These are phyloP conservation scores for Drosophila buzzatii DNA, from an alignment of 2,888 invertebrate species.

Conservation along the genomic window DNA sequence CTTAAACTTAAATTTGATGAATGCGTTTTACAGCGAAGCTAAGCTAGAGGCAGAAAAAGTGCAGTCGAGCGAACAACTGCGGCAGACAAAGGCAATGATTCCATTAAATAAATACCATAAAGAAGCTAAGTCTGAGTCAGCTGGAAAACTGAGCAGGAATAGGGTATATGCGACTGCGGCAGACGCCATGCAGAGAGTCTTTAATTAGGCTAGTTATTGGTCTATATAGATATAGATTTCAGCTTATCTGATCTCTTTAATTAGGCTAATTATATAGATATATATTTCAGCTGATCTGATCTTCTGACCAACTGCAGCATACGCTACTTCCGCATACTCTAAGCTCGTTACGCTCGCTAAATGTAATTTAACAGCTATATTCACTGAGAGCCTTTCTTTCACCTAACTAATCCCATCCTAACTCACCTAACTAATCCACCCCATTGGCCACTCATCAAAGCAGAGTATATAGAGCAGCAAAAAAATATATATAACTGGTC, in stretches of 20 bases:
- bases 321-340: not conserved
- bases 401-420: not conserved
- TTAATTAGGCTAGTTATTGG: too few relatives aligned
- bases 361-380: not conserved
- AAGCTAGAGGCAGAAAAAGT: too few relatives aligned
- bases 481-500: constrained; percentile 16
- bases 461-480: not conserved
- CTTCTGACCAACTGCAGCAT: too few relatives aligned
- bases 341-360: not conserved
- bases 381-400: not conserved
- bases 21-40: too few relatives aligned
- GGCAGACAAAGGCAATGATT: not conserved
- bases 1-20: not conserved
- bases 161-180: not conserved
- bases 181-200: not conserved
- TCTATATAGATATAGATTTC: not conserved
- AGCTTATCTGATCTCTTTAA: not conserved
- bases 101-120: not conserved
- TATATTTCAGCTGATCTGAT: too few relatives aligned
- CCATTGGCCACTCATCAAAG: not conserved
- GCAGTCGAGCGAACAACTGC: too few relatives aligned
- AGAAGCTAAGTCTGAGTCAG: not conserved
- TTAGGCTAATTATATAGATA: too few relatives aligned
- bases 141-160: not conserved
- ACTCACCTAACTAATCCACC: not conserved